Percentiles rank a stretch among this genome's conserved stretches.
These are phyloP conservation scores for Epinephelus cyanopodus DNA, from an alignment of 2,113 vertebrate species.

Conservation along the genomic window DNA sequence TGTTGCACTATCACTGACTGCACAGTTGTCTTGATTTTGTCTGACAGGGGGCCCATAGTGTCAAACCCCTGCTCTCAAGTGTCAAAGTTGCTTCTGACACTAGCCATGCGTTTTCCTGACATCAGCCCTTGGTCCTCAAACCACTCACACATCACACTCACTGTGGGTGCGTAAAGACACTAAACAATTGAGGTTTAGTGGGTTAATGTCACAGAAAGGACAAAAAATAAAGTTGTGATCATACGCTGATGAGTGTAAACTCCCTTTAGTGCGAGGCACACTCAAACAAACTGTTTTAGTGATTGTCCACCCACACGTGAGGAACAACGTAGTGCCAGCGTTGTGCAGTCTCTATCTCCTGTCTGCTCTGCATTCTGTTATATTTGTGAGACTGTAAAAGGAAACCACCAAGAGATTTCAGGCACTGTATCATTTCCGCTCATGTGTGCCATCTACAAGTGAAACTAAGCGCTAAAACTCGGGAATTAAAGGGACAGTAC, in stretches of 20 bases:
- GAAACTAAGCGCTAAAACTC: constrained; percentile 12
- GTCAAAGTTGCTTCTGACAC: background rate
- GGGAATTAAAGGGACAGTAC: background rate
- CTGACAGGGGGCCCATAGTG: no score
- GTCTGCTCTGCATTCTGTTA: constrained; percentile 33
- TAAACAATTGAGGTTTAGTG: background rate
- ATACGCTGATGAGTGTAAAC: background rate
- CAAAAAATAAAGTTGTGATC: background rate
- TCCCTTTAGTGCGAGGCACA: background rate
- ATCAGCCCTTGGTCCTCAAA: background rate
- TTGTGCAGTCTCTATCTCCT: constrained; percentile 24
- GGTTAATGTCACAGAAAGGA: background rate
- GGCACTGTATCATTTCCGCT: constrained; percentile 56
- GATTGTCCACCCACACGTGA: background rate
- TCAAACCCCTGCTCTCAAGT: no score
- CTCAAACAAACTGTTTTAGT: background rate
- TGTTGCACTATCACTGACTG: no score
- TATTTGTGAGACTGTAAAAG: constrained; percentile 37
- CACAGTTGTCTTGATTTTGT: no score
- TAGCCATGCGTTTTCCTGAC: background rate
- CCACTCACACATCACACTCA: background rate
- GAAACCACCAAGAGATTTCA: constrained; percentile 56
- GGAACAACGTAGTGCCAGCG: background rate
- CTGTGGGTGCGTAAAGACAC: background rate
- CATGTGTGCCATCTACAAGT: constrained; percentile 35